A percentile compares a stretch with the other conserved stretches of the same genome.
phyloP scores from a whole-genome alignment of 2,113 vertebrate genomes.

The Calyptommatus sinebrachiatus region DNA sequence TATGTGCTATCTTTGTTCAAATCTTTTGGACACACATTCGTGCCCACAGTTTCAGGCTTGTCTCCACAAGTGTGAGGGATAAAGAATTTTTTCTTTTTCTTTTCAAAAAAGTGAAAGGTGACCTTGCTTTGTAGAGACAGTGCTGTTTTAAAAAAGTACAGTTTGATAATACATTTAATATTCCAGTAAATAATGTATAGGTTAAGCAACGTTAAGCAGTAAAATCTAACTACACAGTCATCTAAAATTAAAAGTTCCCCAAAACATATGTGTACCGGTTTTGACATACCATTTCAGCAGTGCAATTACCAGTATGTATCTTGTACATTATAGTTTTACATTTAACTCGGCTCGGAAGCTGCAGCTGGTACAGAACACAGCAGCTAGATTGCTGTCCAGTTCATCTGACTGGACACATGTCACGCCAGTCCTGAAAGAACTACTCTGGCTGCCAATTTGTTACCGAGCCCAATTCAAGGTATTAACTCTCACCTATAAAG shows the following conservation, averaged over 20 bases:
- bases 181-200: not conserved
- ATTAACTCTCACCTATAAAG: no score
- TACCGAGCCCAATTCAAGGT: no score
- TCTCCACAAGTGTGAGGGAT: not conserved
- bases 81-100: not conserved
- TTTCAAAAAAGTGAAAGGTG: not conserved
- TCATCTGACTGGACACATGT: no score
- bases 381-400: no score
- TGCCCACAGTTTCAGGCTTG: not conserved
- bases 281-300: constrained; percentile 19
- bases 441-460: no score
- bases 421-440: no score
- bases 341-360: no score
- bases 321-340: constrained; percentile 54
- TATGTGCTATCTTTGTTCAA: not conserved
- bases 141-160: not conserved
- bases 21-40: not conserved
- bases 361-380: no score
- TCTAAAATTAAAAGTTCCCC: not conserved
- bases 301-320: constrained; percentile 11
- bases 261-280: not conserved
- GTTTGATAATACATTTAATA: not conserved
- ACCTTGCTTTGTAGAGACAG: not conserved
- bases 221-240: not conserved
- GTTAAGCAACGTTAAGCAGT: not conserved